Percentiles rank a stretch among this genome's conserved stretches.
These are phyloP conservation scores for Ptychoptera albimana DNA, from an alignment of 2,888 invertebrate genomes.

Conservation along the genomic window DNA sequence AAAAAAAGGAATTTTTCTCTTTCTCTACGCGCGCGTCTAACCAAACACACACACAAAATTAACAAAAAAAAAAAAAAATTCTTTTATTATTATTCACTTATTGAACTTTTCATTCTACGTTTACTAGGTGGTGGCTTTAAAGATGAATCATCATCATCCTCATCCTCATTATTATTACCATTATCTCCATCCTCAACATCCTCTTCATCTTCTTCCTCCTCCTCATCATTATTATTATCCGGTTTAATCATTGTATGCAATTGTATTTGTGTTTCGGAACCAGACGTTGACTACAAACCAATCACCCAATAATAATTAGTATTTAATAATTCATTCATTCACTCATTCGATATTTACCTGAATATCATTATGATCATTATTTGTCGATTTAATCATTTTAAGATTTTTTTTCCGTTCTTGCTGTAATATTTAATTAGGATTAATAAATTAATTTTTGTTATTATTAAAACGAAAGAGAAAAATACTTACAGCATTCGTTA, in stretches of 20 bases:
- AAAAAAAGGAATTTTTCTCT: too few species aligned
- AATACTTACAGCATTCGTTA: background rate
- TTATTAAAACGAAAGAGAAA: background rate
- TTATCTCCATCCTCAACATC: background rate
- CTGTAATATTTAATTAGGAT: background rate
- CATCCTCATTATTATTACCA: background rate
- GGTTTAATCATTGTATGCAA: slow-evolving; percentile 6
- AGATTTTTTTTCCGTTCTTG: slow-evolving; percentile 4
- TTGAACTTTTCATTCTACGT: too few species aligned
- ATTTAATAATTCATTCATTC: background rate
- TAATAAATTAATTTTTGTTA: background rate
- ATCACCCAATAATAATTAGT: background rate
- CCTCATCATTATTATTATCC: slow-evolving; percentile 1
- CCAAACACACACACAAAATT: too few species aligned
- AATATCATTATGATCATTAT: slow-evolving; percentile 12
- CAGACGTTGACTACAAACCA: slow-evolving; percentile 6
- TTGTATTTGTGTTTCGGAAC: background rate
- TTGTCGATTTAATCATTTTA: slow-evolving; percentile 8
- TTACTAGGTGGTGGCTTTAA: too few species aligned
- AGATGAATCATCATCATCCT: too few species aligned
- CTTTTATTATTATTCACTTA: too few species aligned
- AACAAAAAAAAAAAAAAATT: too few species aligned
- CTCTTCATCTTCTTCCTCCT: background rate
- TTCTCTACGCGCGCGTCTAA: too few species aligned
- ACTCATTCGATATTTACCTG: slow-evolving; percentile 11